Evolutionary conservation across 2,113 vertebrate species (phyloP).

Genomic region (Notothenia coriiceps): DNA sequence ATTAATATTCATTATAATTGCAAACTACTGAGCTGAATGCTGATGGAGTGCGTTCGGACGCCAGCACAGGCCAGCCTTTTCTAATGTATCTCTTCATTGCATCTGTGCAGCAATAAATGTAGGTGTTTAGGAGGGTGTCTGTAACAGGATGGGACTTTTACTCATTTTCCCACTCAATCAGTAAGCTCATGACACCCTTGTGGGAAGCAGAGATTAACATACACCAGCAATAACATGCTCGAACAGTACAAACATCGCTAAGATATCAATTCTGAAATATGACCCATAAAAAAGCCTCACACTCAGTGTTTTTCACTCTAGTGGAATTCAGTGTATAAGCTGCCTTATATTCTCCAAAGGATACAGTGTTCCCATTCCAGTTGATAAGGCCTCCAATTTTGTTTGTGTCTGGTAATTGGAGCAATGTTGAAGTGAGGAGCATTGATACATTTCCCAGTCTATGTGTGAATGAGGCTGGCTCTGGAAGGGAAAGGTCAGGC

Average conservation of each 20-base stretch:
- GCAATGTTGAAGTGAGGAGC: slow-evolving; percentile 79
- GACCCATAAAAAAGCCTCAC: slow-evolving; percentile 1
- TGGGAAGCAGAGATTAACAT: slow-evolving; percentile 39
- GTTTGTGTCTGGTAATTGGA: slow-evolving; percentile 86
- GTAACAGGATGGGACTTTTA: slow-evolving; percentile 46
- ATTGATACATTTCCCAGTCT: slow-evolving; percentile 84
- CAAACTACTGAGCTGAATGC: slow-evolving; percentile 80
- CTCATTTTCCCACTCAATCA: slow-evolving; percentile 34
- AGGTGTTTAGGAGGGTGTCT: slow-evolving; percentile 57
- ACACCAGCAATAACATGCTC: slow-evolving; percentile 13
- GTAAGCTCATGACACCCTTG: slow-evolving; percentile 23
- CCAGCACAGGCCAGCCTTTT: slow-evolving; percentile 48
- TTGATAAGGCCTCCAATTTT: slow-evolving; percentile 73
- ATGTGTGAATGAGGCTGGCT: slow-evolving; percentile 81
- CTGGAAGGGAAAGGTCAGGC: slow-evolving; percentile 83
- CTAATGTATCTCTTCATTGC: slow-evolving; percentile 60
- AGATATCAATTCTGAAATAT: slow-evolving; percentile 18
- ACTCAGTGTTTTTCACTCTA: slow-evolving; percentile 34
- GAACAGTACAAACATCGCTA: background rate
- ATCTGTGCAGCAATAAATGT: slow-evolving; percentile 60
- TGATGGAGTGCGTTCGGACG: slow-evolving; percentile 71
- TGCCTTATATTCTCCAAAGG: slow-evolving; percentile 50
- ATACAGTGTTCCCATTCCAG: slow-evolving; percentile 61
- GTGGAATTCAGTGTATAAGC: slow-evolving; percentile 34
- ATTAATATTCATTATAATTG: slow-evolving; percentile 87